Conservation (phyloP, 2,888 invertebrate species). For the Allophyes oxyacanthae region DNA sequence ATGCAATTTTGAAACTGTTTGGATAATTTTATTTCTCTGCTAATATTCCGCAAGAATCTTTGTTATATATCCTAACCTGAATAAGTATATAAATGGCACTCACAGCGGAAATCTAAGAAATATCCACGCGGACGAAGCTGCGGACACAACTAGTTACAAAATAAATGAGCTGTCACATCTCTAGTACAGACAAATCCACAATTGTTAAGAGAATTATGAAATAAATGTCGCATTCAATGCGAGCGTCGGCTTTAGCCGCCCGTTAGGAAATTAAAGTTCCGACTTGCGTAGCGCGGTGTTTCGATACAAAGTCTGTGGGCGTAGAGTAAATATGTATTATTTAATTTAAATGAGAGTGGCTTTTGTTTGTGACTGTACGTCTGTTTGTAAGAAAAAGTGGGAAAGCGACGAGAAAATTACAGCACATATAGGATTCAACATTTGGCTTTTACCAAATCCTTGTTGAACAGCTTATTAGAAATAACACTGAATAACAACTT, state of each 20-base stretch:
- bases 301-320: conserved; percentile 38
- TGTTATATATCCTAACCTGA: too few relatives aligned
- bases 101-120: too few relatives aligned
- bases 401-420: conserved; percentile 1
- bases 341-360: conserved; percentile 54
- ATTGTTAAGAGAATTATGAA: conserved; percentile 51
- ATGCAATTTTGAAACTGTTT: too few relatives aligned
- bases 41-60: too few relatives aligned
- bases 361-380: conserved; percentile 49
- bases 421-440: too few relatives aligned
- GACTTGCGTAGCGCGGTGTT: conserved; percentile 53
- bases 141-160: conserved; percentile 13
- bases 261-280: conserved; percentile 76
- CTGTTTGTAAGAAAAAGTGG: too few relatives aligned
- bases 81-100: too few relatives aligned
- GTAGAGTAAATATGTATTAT: conserved; percentile 51
- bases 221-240: conserved; percentile 43
- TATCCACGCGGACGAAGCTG: conserved; percentile 1
- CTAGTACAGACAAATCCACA: conserved; percentile 44
- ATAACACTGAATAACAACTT: too few relatives aligned
- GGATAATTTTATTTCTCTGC: too few relatives aligned
- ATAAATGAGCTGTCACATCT: conserved; percentile 38
- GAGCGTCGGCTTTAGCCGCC: conserved; percentile 45
- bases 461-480: too few relatives aligned
- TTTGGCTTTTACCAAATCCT: too few relatives aligned